A percentile compares a stretch with the other conserved stretches of the same genome.
phyloP scores from a whole-genome alignment of 2,888 invertebrate genomes.

The Phania funesta region DNA sequence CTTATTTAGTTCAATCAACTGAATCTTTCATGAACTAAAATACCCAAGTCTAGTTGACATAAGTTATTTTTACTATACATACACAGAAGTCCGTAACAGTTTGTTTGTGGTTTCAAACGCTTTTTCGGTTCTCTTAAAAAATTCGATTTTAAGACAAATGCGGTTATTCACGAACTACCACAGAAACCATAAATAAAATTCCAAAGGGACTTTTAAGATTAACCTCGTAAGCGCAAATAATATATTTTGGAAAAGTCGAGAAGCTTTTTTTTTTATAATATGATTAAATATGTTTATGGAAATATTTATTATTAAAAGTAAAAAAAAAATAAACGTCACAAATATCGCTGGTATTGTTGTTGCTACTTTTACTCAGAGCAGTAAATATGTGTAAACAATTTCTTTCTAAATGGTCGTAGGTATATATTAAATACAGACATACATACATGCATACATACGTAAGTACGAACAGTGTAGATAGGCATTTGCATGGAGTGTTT shows the following conservation, averaged over 20 bases:
- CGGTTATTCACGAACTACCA: too few relatives aligned
- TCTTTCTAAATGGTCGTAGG: not conserved
- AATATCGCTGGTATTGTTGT: slow-evolving; percentile 14
- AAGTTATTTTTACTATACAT: too few relatives aligned
- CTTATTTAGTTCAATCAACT: too few relatives aligned
- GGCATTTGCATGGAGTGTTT: slow-evolving; percentile 19
- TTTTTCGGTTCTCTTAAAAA: too few relatives aligned
- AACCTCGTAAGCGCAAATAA: slow-evolving; percentile 1
- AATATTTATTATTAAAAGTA: slow-evolving; percentile 3
- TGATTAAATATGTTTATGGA: slow-evolving; percentile 52
- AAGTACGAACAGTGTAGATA: too few relatives aligned
- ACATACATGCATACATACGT: too few relatives aligned
- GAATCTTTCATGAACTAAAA: too few relatives aligned
- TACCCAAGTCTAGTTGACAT: too few relatives aligned
- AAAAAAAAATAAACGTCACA: slow-evolving; percentile 57
- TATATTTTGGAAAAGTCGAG: slow-evolving; percentile 63
- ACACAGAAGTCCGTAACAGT: too few relatives aligned
- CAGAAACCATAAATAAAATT: not conserved
- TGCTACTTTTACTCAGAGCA: not conserved
- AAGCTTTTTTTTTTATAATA: slow-evolving; percentile 61
- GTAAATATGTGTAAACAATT: slow-evolving; percentile 11
- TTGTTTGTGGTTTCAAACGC: too few relatives aligned
- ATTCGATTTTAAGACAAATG: too few relatives aligned
- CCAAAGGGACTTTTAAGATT: not conserved
- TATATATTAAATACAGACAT: too few relatives aligned